Conservation (phyloP, 1,140 invertebrate species). For the Stegodyphus mimosarum region DNA sequence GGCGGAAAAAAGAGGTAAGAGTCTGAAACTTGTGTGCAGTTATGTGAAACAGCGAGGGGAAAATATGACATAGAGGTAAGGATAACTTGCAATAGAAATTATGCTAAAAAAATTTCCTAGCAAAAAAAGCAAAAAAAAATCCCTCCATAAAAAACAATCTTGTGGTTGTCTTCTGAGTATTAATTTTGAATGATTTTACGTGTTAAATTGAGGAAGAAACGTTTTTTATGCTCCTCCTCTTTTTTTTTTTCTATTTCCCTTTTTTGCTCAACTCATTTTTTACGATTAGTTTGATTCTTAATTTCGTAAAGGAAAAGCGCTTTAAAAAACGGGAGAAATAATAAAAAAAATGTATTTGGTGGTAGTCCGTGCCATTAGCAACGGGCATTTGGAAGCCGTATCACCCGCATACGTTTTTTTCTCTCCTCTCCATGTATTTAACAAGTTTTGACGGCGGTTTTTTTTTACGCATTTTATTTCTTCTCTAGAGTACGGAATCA, state of each 20-base stretch:
- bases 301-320: constrained; percentile 44
- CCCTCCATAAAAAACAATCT: constrained; percentile 52
- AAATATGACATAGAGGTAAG: constrained; percentile 46
- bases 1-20: too few species aligned
- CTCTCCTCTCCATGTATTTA: constrained; percentile 35
- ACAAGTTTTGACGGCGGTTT: constrained; percentile 55
- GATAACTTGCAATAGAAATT: constrained; percentile 13
- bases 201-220: constrained; percentile 59
- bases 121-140: constrained; percentile 30
- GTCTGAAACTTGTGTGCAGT: constrained; percentile 17
- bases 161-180: constrained; percentile 59
- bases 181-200: constrained; percentile 61
- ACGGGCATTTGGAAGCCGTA: constrained; percentile 37
- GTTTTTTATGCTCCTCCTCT: constrained; percentile 19
- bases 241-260: constrained; percentile 1
- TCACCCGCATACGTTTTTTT: constrained; percentile 44
- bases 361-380: constrained; percentile 40
- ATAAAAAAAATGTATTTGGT: constrained; percentile 4
- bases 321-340: constrained; percentile 4
- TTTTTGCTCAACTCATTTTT: constrained; percentile 52
- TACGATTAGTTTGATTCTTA: constrained; percentile 59
- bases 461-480: constrained; percentile 18
- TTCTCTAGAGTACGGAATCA: constrained; percentile 34
- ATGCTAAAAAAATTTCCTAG: constrained; percentile 37
- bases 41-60: constrained; percentile 25